Percentiles rank a stretch among this genome's conserved stretches.
Conservation (phyloP, 2,888 invertebrate genomes). For the Pterostichus madidus region DNA sequence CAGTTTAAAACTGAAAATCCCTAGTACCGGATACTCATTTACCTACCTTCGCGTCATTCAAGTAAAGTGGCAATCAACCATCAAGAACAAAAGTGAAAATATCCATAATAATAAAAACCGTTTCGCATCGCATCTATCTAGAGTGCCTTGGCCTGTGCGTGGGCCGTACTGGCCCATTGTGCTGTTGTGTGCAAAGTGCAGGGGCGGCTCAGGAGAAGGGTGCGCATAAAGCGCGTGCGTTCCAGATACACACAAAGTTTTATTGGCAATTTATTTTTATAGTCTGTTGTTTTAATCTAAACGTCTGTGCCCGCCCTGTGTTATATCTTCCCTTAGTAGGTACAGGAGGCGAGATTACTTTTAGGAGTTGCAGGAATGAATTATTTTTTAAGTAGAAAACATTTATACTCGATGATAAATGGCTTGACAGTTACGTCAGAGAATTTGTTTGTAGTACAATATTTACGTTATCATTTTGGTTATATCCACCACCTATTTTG, state of each 20-base stretch:
- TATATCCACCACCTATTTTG: too few relatives aligned
- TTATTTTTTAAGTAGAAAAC: too few relatives aligned
- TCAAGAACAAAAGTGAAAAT: constrained; percentile 53
- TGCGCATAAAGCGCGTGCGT: constrained; percentile 5
- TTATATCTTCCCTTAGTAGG: constrained; percentile 21
- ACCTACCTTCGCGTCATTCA: too few relatives aligned
- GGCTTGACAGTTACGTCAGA: too few relatives aligned
- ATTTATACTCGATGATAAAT: too few relatives aligned
- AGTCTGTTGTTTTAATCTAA: constrained; percentile 69
- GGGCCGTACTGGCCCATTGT: constrained; percentile 34
- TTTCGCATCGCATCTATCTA: constrained; percentile 14
- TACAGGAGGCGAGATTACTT: neutral
- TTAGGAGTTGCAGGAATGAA: neutral
- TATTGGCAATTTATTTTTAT: constrained; percentile 69
- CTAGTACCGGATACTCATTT: neutral
- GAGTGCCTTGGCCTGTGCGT: constrained; percentile 12
- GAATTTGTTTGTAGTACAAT: too few relatives aligned
- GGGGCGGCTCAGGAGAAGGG: constrained; percentile 19
- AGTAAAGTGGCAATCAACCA: constrained; percentile 34
- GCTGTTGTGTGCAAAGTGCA: constrained; percentile 26
- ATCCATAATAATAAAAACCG: constrained; percentile 49
- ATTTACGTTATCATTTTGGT: too few relatives aligned
- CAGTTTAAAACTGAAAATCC: constrained; percentile 4
- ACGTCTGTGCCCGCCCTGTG: constrained; percentile 49
- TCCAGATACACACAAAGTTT: constrained; percentile 64